Percentiles rank a stretch among this genome's conserved stretches.
Conservation (phyloP, 2,113 vertebrate genomes). For the Platichthys stellatus region DNA sequence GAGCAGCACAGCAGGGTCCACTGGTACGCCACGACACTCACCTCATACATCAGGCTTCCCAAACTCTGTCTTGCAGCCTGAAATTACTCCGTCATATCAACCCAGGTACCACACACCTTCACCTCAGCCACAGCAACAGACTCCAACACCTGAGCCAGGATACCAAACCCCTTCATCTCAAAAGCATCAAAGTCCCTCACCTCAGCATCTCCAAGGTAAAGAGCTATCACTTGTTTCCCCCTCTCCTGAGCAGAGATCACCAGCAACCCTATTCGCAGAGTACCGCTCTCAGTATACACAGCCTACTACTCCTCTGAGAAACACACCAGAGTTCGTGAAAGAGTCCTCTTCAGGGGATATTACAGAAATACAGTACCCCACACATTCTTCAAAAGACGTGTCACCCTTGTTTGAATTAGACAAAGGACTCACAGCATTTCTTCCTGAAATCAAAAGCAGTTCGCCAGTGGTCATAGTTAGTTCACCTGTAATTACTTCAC, state of each 20-base stretch:
- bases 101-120: slow-evolving; percentile 53
- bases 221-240: slow-evolving; percentile 42
- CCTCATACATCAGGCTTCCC: slow-evolving; percentile 20
- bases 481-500: slow-evolving; percentile 34
- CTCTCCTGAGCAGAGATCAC: slow-evolving; percentile 40
- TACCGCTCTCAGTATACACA: slow-evolving; percentile 19
- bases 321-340: slow-evolving; percentile 20
- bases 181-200: slow-evolving; percentile 48
- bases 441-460: slow-evolving; percentile 30
- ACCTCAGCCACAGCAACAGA: slow-evolving; percentile 40
- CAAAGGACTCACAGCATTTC: slow-evolving; percentile 18
- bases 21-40: slow-evolving; percentile 24
- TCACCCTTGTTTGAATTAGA: slow-evolving; percentile 32
- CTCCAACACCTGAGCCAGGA: slow-evolving; percentile 54
- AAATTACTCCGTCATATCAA: slow-evolving; percentile 32
- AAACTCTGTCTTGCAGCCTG: slow-evolving; percentile 35
- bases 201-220: slow-evolving; percentile 37
- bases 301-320: slow-evolving; percentile 18
- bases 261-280: slow-evolving; percentile 24
- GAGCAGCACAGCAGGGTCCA: slow-evolving; percentile 42
- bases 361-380: slow-evolving; percentile 24
- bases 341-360: slow-evolving; percentile 17
- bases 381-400: slow-evolving; percentile 26
- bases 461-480: slow-evolving; percentile 24
- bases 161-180: slow-evolving; percentile 40